Base-by-base conservation (phyloP, 1,140 invertebrate genomes). In the Colletes latitarsis region DNA sequence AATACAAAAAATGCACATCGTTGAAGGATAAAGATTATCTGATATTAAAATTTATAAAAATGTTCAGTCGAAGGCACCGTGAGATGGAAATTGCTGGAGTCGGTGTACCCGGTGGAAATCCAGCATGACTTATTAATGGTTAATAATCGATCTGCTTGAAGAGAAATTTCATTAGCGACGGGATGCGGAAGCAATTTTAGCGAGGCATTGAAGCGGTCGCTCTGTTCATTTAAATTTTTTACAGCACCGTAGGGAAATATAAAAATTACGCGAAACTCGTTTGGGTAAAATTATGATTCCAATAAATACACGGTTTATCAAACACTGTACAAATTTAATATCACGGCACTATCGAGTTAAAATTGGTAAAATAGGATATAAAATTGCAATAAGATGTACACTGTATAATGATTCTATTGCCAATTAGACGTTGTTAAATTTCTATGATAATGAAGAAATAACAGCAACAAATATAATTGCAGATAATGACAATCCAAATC, bases 121-220 rank as follows among this genome's bases (percentile, higher is more conserved):
- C 41, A 75, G 73, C 39, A 49, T 60, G 66, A 77, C 66, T 66
- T 70, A 70, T 70, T 77, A 77, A 77, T 77, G 57, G 57, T 77
- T 70, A 77, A 77, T 77, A 77, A 71, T 77, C 57, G 76, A 71
- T 77, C 57, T 62, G 76, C 46, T 77, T 60, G 68, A 62, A 52
- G 41, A 69, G 66, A 71, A 77, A 77, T 77, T 77, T 57, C 76
- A 77, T 77, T 77, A 77, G 57, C 76, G 21, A 4, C 43, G 76
- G 21, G 14, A 43, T 15, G n/a, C 55, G 68, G 68, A 71, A 62
- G 76, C 66, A 77, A 62, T 77, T 69, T 69, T 41, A 52, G 14
- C 1, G 67, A 60, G 2, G 5, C 30, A 62, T 39, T 43, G 30
- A 60, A 71, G 30, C 57, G 17, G 8, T 19, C 57, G 43, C 52